These are phyloP conservation scores for Hymenochirus boettgeri DNA, from an alignment of 2,113 vertebrate species.

Conservation along the genomic window DNA sequence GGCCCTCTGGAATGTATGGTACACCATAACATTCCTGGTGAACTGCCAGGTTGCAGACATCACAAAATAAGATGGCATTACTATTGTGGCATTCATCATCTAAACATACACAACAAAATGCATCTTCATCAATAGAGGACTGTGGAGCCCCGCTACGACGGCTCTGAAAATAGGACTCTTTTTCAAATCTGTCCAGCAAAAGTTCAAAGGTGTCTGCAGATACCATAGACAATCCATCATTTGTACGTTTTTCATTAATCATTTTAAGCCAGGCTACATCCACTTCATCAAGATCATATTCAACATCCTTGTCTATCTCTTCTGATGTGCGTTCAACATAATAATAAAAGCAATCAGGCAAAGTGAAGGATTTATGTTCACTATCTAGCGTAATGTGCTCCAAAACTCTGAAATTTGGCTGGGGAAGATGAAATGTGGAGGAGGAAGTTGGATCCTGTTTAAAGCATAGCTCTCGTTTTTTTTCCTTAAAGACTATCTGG, in stretches of 20 bases:
- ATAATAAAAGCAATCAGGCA: conserved; percentile 79
- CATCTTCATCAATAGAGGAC: conserved; percentile 84
- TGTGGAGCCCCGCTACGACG: conserved; percentile 78
- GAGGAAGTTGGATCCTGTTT: conserved; percentile 54
- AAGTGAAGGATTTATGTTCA: conserved; percentile 68
- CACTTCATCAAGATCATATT: conserved; percentile 98
- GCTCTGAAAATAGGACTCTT: conserved; percentile 88
- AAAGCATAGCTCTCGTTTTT: conserved; percentile 76
- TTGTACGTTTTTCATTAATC: conserved; percentile 78
- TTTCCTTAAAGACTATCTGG: conserved; percentile 72
- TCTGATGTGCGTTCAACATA: conserved; percentile 83
- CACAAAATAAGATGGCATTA: conserved; percentile 96
- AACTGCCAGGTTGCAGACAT: conserved; percentile 94
- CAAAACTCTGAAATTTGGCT: conserved; percentile 81
- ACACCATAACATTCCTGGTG: conserved; percentile 97
- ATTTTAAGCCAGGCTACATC: conserved; percentile 92
- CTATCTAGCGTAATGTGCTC: conserved; percentile 63
- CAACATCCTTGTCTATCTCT: conserved; percentile 80
- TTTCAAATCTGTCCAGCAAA: conserved; percentile 86
- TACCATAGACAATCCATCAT: conserved; percentile 73
- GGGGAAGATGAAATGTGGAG: conserved; percentile 69
- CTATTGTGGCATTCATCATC: conserved; percentile 98
- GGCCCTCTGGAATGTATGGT: conserved; percentile 93
- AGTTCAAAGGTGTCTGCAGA: conserved; percentile 85
- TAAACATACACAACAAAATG: conserved; percentile 96